Base-by-base conservation (phyloP, 2,797 vertebrate species). In the Pygocentrus nattereri region DNA sequence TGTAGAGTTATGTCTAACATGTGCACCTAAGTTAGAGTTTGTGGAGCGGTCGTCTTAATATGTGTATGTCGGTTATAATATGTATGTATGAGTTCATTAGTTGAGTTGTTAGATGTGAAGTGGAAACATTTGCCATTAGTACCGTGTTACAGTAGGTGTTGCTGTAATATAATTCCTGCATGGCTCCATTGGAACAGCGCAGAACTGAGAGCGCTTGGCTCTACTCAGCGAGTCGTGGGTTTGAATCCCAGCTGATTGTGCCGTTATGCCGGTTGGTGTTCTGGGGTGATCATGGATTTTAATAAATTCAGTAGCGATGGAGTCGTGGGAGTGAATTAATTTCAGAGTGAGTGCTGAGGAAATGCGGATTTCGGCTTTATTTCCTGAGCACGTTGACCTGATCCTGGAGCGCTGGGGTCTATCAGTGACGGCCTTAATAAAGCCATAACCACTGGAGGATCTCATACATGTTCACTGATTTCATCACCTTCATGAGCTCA, bases 361-460 rank as follows among this genome's bases (percentile, higher is more conserved):
- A n/a, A 21, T 21, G 5, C 21, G 52, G 52, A n/a, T 54, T 8
- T 7, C 52, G 3, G 18, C 6, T n/a, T 8, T 54, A 54, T 54
- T 54, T 54, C 52, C 52, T 6, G 4, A n/a, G 52, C 52, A 54
- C 52, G 11, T 7, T 58, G 54, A 58, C 54, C 54, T 23, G 54
- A 0, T 58, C 54, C 54, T 11, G 54, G 1, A 12, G 21, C 23
- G 21, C 54, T 11, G 58, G 25, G 58, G 56, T 15, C 56, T 56
- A 21, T 80, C 52, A 85, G 81, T 62, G 27, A 30, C 15, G 8
- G 21, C 34, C 13, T 68, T n/a, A 68, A 68, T 68, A 44, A 41
- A 68, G 65, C 65, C 19, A 41, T 65, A 38, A 34, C 62, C 11
- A 38, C 59, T 11, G 59, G 27, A 30, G 59, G 30, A 15, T 8